Conservation (phyloP, 2,797 vertebrate genomes). For the Enteromius anoplus region DNA sequence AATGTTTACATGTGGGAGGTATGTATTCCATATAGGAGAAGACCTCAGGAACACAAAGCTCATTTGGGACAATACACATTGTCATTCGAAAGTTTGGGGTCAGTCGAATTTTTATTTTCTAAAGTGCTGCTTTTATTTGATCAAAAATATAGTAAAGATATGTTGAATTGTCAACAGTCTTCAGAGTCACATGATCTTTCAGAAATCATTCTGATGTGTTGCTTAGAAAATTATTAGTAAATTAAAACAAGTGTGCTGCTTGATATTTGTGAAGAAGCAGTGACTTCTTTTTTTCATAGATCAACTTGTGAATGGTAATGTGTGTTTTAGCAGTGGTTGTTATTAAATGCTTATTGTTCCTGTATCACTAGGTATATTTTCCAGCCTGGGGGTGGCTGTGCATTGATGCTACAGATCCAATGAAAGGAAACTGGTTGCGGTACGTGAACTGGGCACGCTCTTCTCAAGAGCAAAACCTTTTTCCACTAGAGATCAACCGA, state of each 20-base stretch:
- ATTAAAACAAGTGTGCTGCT: background rate
- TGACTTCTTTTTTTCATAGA: background rate
- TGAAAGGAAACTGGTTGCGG: conserved; percentile 92
- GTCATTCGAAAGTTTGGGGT: background rate
- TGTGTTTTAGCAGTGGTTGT: background rate
- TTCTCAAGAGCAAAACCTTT: conserved; percentile 90
- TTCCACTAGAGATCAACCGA: conserved; percentile 93
- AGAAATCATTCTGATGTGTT: background rate
- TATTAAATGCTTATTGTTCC: background rate
- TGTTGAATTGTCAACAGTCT: background rate
- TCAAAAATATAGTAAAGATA: background rate
- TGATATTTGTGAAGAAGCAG: background rate
- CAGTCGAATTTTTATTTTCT: background rate
- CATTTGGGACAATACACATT: background rate
- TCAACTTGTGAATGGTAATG: background rate
- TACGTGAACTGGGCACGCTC: conserved; percentile 93
- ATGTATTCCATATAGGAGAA: conserved; percentile 59
- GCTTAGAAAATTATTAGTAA: background rate
- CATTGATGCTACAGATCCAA: conserved; percentile 90
- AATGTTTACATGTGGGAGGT: conserved; percentile 99
- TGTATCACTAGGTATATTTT: conserved; percentile 86
- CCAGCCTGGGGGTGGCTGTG: conserved; percentile 96
- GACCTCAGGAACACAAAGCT: background rate
- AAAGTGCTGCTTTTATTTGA: background rate
- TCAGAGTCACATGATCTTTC: background rate